These are phyloP conservation scores for Bolinopsis microptera DNA, from an alignment of 37 sponge, comb jelly and placozoan genomes.

Conservation along the genomic window DNA sequence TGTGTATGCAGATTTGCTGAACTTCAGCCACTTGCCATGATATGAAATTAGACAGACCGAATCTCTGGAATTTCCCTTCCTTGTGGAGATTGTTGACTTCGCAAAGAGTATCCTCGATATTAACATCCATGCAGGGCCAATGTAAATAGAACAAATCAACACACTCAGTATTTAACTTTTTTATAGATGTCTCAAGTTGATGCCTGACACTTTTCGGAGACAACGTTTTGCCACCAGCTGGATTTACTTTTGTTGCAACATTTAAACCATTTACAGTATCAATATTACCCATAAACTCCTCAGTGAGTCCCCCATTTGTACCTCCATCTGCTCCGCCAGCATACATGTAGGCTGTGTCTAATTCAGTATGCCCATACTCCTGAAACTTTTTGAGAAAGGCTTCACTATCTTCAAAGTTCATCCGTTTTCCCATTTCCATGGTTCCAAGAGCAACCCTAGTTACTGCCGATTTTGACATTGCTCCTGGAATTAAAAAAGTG, in stretches of 20 bases:
- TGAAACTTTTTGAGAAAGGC: neutral
- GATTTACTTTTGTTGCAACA: neutral
- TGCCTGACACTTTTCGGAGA: conserved; percentile 69
- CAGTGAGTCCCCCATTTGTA: neutral
- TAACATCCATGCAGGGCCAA: conserved; percentile 84
- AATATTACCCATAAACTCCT: conserved; percentile 40
- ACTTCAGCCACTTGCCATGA: conserved; percentile 79
- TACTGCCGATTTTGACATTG: neutral
- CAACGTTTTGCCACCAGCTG: conserved; percentile 34
- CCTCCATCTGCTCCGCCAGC: neutral
- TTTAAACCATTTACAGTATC: neutral
- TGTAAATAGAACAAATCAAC: conserved; percentile 90
- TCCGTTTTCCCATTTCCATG: conserved; percentile 73
- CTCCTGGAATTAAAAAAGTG: too few relatives aligned
- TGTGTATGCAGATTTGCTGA: conserved; percentile 82
- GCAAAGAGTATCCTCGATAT: conserved; percentile 82
- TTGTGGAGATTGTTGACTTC: conserved; percentile 77
- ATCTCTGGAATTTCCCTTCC: conserved; percentile 85
- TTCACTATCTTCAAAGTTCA: neutral
- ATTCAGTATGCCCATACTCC: neutral
- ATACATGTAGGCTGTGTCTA: conserved; percentile 37
- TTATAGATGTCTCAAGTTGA: conserved; percentile 68
- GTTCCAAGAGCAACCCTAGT: conserved; percentile 71
- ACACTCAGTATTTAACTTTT: conserved; percentile 70
- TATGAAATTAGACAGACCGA: conserved; percentile 88